A percentile compares a stretch with the other conserved stretches of the same genome.
These are phyloP conservation scores for Tychaedon coryphoeus DNA, from an alignment of 2,113 vertebrate species.

Conservation along the genomic window DNA sequence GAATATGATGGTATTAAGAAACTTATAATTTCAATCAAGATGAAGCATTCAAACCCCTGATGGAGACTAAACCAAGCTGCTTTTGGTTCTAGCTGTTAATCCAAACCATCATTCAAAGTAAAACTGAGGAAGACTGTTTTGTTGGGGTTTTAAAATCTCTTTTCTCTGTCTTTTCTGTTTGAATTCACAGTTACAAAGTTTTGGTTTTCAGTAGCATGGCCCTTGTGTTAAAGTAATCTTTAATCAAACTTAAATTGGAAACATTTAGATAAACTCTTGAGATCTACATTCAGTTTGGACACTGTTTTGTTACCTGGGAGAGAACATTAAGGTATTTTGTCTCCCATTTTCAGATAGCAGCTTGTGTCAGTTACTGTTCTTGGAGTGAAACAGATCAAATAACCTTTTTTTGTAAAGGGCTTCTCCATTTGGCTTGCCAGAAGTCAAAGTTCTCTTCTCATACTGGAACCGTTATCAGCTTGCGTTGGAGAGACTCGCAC, in stretches of 20 bases:
- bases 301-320: accelerated
- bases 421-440: not conserved
- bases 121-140: not conserved
- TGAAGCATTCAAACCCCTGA: not conserved
- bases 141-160: accelerated
- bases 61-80: not conserved
- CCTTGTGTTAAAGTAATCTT: not conserved
- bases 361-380: not conserved
- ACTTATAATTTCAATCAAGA: not conserved
- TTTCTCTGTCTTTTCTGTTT: not conserved
- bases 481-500: accelerated
- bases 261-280: not conserved
- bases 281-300: not conserved
- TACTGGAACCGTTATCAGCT: not conserved
- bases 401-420: not conserved
- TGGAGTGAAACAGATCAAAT: not conserved
- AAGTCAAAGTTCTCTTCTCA: not conserved
- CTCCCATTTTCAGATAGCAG: not conserved
- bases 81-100: not conserved
- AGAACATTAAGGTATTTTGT: not conserved
- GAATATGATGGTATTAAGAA: not conserved
- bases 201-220: not conserved
- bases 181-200: not conserved
- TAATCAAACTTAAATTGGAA: not conserved
- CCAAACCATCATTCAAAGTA: not conserved